Percentiles rank a stretch among this genome's conserved stretches.
Conservation (phyloP, 1,140 invertebrate species). For the Drosophila lacteicornis region DNA sequence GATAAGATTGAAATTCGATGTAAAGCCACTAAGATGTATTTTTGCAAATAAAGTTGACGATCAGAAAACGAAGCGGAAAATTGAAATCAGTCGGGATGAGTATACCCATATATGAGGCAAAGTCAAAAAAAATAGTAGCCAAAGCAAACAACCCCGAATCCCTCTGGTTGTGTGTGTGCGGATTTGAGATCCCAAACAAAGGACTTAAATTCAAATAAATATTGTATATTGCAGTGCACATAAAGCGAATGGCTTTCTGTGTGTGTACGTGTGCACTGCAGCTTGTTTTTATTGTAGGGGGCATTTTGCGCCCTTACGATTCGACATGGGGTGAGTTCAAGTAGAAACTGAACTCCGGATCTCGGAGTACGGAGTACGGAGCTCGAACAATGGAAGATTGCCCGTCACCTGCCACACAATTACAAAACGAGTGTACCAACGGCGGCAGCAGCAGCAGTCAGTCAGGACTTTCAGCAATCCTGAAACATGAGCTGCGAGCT, state of each 20-base stretch:
- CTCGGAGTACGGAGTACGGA: constrained; percentile 18
- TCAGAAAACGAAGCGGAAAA: constrained; percentile 50
- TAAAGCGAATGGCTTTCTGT: constrained; percentile 69
- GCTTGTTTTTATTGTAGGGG: constrained; percentile 79
- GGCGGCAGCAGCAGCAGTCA: constrained; percentile 24
- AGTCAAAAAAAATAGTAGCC: constrained; percentile 63
- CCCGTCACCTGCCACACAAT: constrained; percentile 84
- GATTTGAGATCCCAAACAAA: constrained; percentile 80
- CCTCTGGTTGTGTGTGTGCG: constrained; percentile 57
- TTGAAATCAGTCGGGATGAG: constrained; percentile 10
- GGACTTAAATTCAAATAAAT: constrained; percentile 84
- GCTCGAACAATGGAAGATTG: constrained; percentile 78
- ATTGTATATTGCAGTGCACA: constrained; percentile 81
- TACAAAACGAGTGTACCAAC: constrained; percentile 79
- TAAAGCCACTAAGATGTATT: constrained; percentile 60
- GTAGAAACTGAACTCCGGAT: constrained; percentile 45
- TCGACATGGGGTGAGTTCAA: constrained; percentile 83
- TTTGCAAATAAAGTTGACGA: constrained; percentile 79
- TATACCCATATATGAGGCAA: constrained; percentile 25
- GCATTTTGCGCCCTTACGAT: constrained; percentile 80
- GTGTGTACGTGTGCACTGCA: constrained; percentile 52
- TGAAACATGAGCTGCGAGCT: constrained; percentile 76
- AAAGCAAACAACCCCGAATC: constrained; percentile 75
- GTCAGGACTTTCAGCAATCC: constrained; percentile 22
- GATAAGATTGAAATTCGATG: constrained; percentile 75